These are phyloP conservation scores for Pygoscelis adeliae DNA, from an alignment of 2,113 vertebrate species.

Conservation along the genomic window DNA sequence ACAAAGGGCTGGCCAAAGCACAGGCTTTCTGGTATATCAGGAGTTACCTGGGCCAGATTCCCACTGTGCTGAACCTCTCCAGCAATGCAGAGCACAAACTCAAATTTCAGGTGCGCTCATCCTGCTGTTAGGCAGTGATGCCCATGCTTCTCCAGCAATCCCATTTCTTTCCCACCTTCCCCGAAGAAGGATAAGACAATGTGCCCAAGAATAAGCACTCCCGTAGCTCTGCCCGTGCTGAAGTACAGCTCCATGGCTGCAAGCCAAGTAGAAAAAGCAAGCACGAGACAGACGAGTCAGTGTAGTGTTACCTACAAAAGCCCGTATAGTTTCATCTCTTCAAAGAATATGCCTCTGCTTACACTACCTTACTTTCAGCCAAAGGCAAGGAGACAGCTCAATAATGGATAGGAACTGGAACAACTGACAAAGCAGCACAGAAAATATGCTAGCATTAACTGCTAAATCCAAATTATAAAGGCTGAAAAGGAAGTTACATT, in stretches of 20 bases:
- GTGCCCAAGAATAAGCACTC: neutral
- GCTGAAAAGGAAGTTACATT: neutral
- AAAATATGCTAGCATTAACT: neutral
- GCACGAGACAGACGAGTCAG: neutral
- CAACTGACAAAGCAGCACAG: neutral
- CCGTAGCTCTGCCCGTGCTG: neutral
- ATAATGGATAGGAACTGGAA: neutral
- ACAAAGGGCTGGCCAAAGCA: neutral
- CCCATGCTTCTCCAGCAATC: neutral
- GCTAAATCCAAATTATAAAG: neutral
- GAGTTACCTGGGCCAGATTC: neutral
- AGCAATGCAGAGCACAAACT: neutral
- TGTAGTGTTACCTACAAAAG: neutral
- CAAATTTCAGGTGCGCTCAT: neutral
- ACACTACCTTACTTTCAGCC: neutral
- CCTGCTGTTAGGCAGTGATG: neutral
- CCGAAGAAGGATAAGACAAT: neutral
- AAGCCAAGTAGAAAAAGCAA: neutral
- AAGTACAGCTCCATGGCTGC: neutral
- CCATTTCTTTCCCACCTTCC: neutral
- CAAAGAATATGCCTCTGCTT: neutral
- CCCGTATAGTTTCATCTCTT: neutral
- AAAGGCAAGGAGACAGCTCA: neutral
- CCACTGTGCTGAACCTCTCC: neutral
- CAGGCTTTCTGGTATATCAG: neutral